These are phyloP conservation scores for Trichopria drosophilae DNA, from an alignment of 2,888 invertebrate genomes.

Conservation along the genomic window DNA sequence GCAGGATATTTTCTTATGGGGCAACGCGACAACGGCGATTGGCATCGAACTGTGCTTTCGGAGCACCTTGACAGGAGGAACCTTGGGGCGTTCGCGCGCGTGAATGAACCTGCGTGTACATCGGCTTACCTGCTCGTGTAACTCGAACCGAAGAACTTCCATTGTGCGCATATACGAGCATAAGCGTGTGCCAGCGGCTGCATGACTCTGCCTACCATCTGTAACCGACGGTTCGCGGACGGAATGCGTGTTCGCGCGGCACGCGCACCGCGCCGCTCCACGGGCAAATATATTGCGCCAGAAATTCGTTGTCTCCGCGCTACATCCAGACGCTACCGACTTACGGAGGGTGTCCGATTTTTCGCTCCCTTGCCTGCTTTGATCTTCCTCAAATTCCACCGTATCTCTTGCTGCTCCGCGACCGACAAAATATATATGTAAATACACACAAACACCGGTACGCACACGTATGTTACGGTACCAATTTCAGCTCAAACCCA, in stretches of 20 bases:
- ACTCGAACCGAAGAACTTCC: constrained; percentile 42
- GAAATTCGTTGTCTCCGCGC: constrained; percentile 23
- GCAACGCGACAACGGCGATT: too few relatives aligned
- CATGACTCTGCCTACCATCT: constrained; percentile 38
- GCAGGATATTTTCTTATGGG: too few relatives aligned
- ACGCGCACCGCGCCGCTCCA: constrained; percentile 43
- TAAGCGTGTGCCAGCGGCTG: constrained; percentile 25
- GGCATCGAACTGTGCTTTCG: too few relatives aligned
- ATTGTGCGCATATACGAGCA: constrained; percentile 25
- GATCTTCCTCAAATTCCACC: constrained; percentile 8
- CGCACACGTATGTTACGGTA: too few relatives aligned
- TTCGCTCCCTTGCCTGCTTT: constrained; percentile 22
- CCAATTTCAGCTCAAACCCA: too few relatives aligned
- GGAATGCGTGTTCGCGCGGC: constrained; percentile 41
- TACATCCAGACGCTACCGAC: constrained; percentile 28
- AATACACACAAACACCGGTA: too few relatives aligned
- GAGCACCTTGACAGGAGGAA: too few relatives aligned
- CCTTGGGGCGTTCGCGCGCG: constrained; percentile 35
- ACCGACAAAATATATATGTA: too few relatives aligned
- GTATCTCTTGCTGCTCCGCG: too few relatives aligned
- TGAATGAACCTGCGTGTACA: constrained; percentile 42
- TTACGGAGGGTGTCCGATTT: constrained; percentile 10
- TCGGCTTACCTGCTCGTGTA: constrained; percentile 36
- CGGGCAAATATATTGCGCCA: constrained; percentile 31
- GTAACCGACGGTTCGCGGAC: constrained; percentile 38